phyloP scores from a whole-genome alignment of 2,113 vertebrate genomes.

The Calonectris borealis region DNA sequence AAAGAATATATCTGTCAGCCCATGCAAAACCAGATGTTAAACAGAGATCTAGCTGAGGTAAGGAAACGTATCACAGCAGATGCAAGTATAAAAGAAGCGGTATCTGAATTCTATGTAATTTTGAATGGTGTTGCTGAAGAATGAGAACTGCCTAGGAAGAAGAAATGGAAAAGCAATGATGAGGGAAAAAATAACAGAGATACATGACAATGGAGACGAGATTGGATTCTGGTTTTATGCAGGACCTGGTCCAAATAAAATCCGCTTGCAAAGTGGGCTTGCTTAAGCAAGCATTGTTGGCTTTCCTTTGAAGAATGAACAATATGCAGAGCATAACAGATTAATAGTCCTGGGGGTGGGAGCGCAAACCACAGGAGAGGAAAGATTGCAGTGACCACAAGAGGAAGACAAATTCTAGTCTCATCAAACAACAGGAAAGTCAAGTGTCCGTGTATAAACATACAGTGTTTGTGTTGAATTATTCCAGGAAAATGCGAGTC shows the following conservation, averaged over 20 bases:
- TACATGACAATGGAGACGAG: background rate
- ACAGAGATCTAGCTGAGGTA: background rate
- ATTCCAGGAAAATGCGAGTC: background rate
- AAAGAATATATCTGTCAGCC: background rate
- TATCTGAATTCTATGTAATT: background rate
- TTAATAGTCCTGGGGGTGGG: background rate
- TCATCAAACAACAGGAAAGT: background rate
- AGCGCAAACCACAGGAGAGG: background rate
- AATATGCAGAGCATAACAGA: background rate
- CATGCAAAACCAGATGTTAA: background rate
- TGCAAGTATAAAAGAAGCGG: background rate
- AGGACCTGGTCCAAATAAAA: background rate
- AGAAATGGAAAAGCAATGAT: background rate
- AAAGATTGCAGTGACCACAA: background rate
- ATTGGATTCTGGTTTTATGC: background rate
- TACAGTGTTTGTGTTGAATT: background rate
- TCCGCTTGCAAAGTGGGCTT: background rate
- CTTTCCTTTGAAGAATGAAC: background rate
- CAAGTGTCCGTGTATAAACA: background rate
- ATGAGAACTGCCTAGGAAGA: background rate
- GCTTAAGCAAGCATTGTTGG: background rate
- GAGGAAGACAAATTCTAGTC: background rate
- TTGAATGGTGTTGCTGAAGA: background rate
- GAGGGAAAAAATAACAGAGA: background rate
- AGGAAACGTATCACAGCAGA: background rate